Base-by-base conservation (phyloP, 1,140 invertebrate species). In the Sarcophaga peregrina region DNA sequence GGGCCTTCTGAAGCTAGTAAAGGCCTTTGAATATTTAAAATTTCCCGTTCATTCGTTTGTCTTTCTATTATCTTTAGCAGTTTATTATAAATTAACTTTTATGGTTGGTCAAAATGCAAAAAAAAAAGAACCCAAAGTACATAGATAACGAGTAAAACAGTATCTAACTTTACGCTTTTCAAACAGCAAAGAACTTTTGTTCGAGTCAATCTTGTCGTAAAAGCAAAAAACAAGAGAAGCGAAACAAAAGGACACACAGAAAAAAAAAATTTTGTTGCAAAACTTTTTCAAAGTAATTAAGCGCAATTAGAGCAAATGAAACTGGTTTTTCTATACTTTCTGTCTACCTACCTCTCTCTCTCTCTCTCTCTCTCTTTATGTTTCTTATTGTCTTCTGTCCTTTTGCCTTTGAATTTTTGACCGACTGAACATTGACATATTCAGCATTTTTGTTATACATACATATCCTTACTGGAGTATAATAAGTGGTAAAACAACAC, bases 281-380 rank as follows among this genome's bases (percentile, higher is more conserved):
- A 74, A 74, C 72, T 74, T 74, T 74, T 74, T 45, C 13, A 74
- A 74, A 74, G 72, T 74, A 74, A 74, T 74, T 74, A 74, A 74
- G 72, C 72, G 46, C 72, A 74, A 74, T 74, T 74, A 74, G 72
- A 74, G 72, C 72, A 74, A 74, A 74, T 74, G 72, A 74, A 74
- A 74, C 9, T 74, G 52, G 52, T 15, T 58, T 58, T 58, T 58
- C 15, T 58, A 15, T n/a, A n/a, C n/a, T n/a, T n/a, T n/a, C n/a
- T n/a, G n/a, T n/a, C n/a, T n/a, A n/a, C n/a, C n/a, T n/a, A n/a
- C n/a, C n/a, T n/a, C n/a, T n/a, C n/a, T n/a, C n/a, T n/a, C n/a
- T n/a, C n/a, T n/a, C n/a, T n/a, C n/a, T n/a, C n/a, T n/a, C n/a
- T n/a, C n/a, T n/a, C n/a, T n/a, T n/a, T n/a, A n/a, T n/a, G n/a